Conservation (phyloP, 2,797 vertebrate species). For the Scomberomorus guttatus region DNA sequence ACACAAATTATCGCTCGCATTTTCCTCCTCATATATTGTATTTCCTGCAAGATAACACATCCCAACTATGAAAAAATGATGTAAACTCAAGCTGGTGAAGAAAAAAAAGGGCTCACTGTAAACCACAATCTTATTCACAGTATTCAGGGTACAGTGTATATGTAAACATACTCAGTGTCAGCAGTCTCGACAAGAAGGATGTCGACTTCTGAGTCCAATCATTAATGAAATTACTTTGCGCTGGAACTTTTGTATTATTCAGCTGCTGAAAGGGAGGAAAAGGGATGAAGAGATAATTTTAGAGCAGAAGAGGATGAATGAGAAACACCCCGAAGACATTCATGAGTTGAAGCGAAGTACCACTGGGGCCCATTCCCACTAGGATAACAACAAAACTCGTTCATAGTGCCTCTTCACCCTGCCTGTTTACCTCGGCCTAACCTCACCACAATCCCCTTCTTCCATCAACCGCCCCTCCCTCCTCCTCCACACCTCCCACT, state of each 20-base stretch:
- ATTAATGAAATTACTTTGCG: slow-evolving; percentile 14
- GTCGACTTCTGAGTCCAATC: slow-evolving; percentile 12
- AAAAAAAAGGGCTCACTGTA: slow-evolving; percentile 6
- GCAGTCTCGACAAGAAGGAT: neutral
- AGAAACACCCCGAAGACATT: slow-evolving; percentile 54
- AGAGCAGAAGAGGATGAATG: slow-evolving; percentile 34
- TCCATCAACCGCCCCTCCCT: slow-evolving; percentile 22
- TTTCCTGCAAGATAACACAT: slow-evolving; percentile 13
- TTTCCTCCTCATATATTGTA: neutral
- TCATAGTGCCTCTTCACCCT: slow-evolving; percentile 68
- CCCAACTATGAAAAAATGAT: slow-evolving; percentile 12
- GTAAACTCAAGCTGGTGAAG: neutral
- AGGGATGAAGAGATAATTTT: slow-evolving; percentile 31
- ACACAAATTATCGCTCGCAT: neutral
- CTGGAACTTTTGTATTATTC: neutral
- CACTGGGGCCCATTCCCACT: slow-evolving; percentile 69
- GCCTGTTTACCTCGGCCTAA: slow-evolving; percentile 64
- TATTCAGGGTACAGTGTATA: slow-evolving; percentile 18
- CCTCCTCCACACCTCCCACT: slow-evolving; percentile 25
- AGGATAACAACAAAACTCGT: slow-evolving; percentile 69
- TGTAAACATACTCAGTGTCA: slow-evolving; percentile 3
- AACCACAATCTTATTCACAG: slow-evolving; percentile 6
- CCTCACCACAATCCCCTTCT: slow-evolving; percentile 50
- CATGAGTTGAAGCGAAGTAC: slow-evolving; percentile 47
- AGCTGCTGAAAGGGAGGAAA: slow-evolving; percentile 1